A percentile compares a stretch with the other conserved stretches of the same genome.
phyloP scores from a whole-genome alignment of 2,797 vertebrate genomes.

The Anguilla pacifica region DNA sequence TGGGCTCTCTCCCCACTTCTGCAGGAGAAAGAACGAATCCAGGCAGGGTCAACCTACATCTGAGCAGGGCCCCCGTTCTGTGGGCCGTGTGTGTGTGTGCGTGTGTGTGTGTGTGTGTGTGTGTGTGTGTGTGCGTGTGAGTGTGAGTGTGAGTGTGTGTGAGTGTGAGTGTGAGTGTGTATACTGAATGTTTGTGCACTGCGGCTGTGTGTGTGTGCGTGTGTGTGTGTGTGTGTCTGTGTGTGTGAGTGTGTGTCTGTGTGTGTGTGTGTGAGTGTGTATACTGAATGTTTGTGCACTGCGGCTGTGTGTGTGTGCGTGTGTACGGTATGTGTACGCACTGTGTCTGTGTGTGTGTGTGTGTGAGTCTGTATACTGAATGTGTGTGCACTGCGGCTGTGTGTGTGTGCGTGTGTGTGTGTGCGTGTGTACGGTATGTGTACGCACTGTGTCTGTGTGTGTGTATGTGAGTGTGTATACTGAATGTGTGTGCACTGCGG shows the following conservation, averaged over 20 bases:
- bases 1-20: neutral
- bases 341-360: neutral
- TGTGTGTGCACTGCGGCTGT: neutral
- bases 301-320: too few relatives aligned
- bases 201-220: neutral
- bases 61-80: slow-evolving; percentile 12
- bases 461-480: too few relatives aligned
- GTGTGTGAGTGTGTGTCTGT: neutral
- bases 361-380: too few relatives aligned
- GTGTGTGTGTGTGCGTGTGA: too few relatives aligned
- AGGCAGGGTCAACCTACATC: neutral
- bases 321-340: neutral
- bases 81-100: neutral
- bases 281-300: too few relatives aligned
- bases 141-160: neutral
- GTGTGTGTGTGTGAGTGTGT: too few relatives aligned
- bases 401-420: too few relatives aligned
- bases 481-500: neutral
- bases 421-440: too few relatives aligned
- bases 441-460: too few relatives aligned
- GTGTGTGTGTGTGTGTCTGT: neutral
- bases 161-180: too few relatives aligned
- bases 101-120: neutral
- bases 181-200: neutral
- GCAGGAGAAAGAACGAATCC: neutral